phyloP scores from a whole-genome alignment of 2,113 vertebrate genomes.

The Plecotus auritus region DNA sequence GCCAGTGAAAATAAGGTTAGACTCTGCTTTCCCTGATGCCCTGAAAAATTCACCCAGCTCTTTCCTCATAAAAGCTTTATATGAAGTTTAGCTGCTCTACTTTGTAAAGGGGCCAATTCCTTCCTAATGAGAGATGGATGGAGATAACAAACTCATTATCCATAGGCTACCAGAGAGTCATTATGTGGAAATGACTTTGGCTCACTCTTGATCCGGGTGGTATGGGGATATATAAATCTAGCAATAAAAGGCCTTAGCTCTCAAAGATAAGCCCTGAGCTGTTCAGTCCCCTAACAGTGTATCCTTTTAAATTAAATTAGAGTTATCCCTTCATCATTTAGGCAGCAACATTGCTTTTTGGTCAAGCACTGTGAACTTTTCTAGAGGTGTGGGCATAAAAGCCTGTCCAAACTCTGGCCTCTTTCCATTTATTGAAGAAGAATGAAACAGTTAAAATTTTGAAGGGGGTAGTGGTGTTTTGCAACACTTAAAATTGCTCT shows the following conservation, averaged over 20 bases:
- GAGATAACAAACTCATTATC: conserved; percentile 67
- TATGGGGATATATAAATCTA: conserved; percentile 43
- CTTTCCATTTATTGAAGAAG: conserved; percentile 11
- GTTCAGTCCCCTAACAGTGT: neutral
- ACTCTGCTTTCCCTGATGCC: neutral
- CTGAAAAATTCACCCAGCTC: conserved; percentile 28
- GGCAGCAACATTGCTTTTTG: conserved; percentile 51
- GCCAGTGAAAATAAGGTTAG: neutral
- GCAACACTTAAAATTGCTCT: neutral
- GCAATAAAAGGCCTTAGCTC: conserved; percentile 58
- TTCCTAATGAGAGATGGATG: conserved; percentile 56
- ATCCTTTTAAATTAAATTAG: conserved; percentile 68
- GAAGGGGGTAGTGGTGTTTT: neutral
- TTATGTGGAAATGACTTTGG: conserved; percentile 55
- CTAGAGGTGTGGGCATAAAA: neutral
- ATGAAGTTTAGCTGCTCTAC: conserved; percentile 29
- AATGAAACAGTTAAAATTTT: neutral
- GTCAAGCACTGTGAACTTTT: conserved; percentile 49
- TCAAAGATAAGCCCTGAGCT: conserved; percentile 49
- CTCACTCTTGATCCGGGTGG: conserved; percentile 60
- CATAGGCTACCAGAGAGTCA: conserved; percentile 34
- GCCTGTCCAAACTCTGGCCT: neutral
- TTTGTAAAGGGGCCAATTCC: conserved; percentile 42
- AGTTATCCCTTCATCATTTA: conserved; percentile 60
- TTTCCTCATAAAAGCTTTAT: conserved; percentile 50